Percentiles rank a stretch among this genome's conserved stretches.
phyloP scores from a whole-genome alignment of 2,888 invertebrate species.

The Athripsodes cinereus region DNA sequence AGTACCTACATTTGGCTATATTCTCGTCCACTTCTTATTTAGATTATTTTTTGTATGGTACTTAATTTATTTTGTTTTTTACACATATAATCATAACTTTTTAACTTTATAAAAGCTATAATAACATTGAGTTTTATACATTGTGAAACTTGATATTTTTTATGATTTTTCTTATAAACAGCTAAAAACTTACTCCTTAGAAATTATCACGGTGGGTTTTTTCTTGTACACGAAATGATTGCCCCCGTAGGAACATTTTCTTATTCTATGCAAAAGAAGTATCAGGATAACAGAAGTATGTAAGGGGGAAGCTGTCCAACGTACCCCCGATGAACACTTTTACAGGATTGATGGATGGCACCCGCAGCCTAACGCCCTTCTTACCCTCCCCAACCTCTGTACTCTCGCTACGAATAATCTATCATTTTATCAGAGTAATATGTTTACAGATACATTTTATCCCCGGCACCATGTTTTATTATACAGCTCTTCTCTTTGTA shows the following conservation, averaged over 20 bases:
- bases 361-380: conserved; percentile 12
- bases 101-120: no score
- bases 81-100: no score
- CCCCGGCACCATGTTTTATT: no score
- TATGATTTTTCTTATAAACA: no score
- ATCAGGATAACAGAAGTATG: background rate
- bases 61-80: no score
- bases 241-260: conserved; percentile 1
- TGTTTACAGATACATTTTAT: conserved; percentile 14
- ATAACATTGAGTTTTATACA: no score
- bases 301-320: conserved; percentile 14
- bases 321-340: conserved; percentile 19
- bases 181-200: no score
- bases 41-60: no score
- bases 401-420: conserved; percentile 12
- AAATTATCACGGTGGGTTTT: background rate
- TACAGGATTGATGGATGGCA: conserved; percentile 21
- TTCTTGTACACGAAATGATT: background rate
- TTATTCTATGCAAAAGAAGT: background rate
- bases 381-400: background rate
- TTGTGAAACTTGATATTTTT: no score
- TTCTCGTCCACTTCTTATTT: no score
- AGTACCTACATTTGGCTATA: no score
- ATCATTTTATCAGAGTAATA: conserved; percentile 17
- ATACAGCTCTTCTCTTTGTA: background rate